phyloP scores from a whole-genome alignment of 2,113 vertebrate species.

The Asarcornis scutulata region DNA sequence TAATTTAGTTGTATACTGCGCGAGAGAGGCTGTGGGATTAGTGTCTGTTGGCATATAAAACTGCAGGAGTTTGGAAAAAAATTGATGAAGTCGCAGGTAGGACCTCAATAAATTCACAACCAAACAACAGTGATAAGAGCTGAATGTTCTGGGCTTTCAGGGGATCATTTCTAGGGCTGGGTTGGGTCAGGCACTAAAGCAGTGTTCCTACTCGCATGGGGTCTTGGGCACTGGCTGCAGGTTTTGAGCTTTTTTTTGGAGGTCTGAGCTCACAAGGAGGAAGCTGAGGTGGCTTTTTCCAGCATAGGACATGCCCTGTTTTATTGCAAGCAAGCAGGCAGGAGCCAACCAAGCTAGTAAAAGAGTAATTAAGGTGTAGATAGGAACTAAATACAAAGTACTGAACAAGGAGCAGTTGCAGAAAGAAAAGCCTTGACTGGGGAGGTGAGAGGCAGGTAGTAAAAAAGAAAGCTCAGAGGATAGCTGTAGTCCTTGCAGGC shows the following conservation, averaged over 20 bases:
- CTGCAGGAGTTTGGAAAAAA: background rate
- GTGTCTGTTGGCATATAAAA: background rate
- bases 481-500: background rate
- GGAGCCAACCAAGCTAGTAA: background rate
- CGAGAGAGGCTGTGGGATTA: background rate
- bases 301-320: background rate
- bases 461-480: background rate
- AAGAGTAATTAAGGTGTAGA: background rate
- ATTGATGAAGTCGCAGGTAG: background rate
- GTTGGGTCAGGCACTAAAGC: background rate
- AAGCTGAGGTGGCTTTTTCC: background rate
- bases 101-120: background rate
- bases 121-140: background rate
- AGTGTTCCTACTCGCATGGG: accelerated
- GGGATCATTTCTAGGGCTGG: background rate
- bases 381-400: background rate
- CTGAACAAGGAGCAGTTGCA: background rate
- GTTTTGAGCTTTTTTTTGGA: background rate
- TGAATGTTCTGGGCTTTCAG: background rate
- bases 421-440: background rate
- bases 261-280: background rate
- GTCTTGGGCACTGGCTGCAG: background rate
- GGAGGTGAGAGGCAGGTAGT: background rate
- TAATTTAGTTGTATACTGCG: background rate
- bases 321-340: background rate